Conservation (phyloP, 2,888 invertebrate species). For the Sarcophaga caerulescens region DNA sequence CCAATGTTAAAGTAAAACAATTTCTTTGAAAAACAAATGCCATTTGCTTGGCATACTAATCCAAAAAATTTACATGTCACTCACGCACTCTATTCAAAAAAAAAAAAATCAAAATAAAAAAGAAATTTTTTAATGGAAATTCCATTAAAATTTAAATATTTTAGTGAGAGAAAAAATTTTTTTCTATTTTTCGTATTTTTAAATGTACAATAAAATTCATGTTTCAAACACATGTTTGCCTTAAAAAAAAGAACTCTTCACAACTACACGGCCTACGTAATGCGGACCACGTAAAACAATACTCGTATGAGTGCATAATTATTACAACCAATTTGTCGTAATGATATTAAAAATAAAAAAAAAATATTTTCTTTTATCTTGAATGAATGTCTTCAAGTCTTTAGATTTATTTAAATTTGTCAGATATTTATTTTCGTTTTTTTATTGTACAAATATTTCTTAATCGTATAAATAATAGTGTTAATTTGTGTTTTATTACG, state of each 20-base stretch:
- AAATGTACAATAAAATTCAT: not conserved
- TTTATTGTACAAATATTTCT: not conserved
- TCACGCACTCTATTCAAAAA: not conserved
- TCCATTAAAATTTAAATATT: not conserved
- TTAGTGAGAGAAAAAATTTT: not conserved
- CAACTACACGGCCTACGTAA: conserved; percentile 10
- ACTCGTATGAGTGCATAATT: not conserved
- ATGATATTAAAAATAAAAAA: too few species aligned
- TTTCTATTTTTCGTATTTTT: not conserved
- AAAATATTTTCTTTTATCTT: conserved; percentile 1
- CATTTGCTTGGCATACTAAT: not conserved
- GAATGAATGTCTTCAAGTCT: not conserved
- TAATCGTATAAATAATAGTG: not conserved
- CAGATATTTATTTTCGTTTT: not conserved
- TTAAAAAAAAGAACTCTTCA: not conserved
- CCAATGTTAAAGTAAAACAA: not conserved
- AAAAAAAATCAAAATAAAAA: not conserved
- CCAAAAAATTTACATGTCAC: not conserved
- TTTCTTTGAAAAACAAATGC: not conserved
- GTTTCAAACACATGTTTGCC: not conserved
- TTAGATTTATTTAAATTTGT: not conserved
- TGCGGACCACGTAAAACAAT: not conserved
- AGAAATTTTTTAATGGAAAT: not conserved
- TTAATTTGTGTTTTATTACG: not conserved
- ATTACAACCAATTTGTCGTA: conserved; percentile 18